A percentile compares a stretch with the other conserved stretches of the same genome.
These are phyloP conservation scores for Diplolepis rosae DNA, from an alignment of 2,888 invertebrate genomes.

Conservation along the genomic window DNA sequence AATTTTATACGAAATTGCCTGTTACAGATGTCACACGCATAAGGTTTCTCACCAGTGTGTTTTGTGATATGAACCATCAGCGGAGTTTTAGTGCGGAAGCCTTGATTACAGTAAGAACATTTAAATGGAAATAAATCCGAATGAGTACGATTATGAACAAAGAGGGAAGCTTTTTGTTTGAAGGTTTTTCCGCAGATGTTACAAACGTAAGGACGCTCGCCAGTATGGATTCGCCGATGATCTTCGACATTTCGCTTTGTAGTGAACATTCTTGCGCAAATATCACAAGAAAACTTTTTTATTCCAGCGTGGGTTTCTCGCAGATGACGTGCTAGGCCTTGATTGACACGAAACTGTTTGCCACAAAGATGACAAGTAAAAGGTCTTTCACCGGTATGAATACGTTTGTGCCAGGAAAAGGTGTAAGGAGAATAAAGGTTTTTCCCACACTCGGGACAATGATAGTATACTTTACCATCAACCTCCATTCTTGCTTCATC, in stretches of 20 bases:
- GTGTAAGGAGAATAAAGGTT: constrained; percentile 79
- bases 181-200: constrained; percentile 79
- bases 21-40: constrained; percentile 77
- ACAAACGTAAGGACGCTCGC: constrained; percentile 73
- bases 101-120: constrained; percentile 78
- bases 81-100: constrained; percentile 78
- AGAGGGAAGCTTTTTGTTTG: constrained; percentile 80
- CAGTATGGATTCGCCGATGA: constrained; percentile 73
- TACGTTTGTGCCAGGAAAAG: constrained; percentile 78
- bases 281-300: constrained; percentile 77
- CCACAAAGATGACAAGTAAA: constrained; percentile 82
- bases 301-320: constrained; percentile 79
- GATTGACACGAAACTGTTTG: constrained; percentile 80
- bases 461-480: constrained; percentile 76
- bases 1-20: constrained; percentile 78
- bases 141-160: constrained; percentile 79
- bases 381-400: constrained; percentile 81
- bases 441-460: constrained; percentile 78
- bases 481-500: constrained; percentile 64
- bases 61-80: constrained; percentile 77
- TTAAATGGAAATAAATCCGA: constrained; percentile 76
- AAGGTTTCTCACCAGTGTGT: constrained; percentile 80
- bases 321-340: constrained; percentile 79
- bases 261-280: constrained; percentile 78
- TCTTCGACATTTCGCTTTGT: constrained; percentile 78